Evolutionary conservation across 2,888 invertebrate genomes (phyloP).

Genomic region (Tipula helvola): DNA sequence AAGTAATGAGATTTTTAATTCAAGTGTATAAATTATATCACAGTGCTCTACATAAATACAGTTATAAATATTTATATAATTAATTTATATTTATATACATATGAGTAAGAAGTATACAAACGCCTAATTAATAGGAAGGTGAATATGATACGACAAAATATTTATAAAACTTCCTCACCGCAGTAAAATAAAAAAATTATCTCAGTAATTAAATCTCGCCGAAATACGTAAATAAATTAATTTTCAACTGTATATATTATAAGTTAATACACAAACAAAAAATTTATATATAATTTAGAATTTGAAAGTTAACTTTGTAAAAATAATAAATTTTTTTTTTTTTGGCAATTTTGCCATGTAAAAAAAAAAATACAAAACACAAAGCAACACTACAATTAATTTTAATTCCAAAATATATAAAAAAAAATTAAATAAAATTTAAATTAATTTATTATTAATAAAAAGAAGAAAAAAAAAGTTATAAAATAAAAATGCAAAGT

Average conservation of each 20-base stretch:
- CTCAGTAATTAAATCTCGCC: background rate
- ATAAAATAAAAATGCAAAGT: background rate
- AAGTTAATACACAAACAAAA: background rate
- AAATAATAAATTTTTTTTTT: background rate
- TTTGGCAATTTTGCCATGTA: background rate
- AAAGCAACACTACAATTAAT: background rate
- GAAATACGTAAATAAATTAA: background rate
- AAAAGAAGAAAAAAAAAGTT: background rate
- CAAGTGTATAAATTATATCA: background rate
- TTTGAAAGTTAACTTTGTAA: background rate
- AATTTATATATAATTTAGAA: background rate
- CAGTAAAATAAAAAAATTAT: background rate
- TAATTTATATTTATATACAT: background rate
- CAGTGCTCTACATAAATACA: background rate
- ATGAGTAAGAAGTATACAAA: background rate
- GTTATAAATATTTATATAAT: background rate
- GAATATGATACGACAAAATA: background rate
- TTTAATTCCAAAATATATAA: background rate
- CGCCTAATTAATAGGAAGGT: too few species aligned
- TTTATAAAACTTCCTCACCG: background rate
- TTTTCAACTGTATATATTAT: background rate
- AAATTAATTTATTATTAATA: conserved; percentile 7
- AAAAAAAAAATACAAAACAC: background rate
- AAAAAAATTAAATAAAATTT: background rate
- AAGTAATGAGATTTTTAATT: background rate